A percentile compares a stretch with the other conserved stretches of the same genome.
These are phyloP conservation scores for Lepidurus packardi DNA, from an alignment of 1,140 invertebrate genomes.

Conservation along the genomic window DNA sequence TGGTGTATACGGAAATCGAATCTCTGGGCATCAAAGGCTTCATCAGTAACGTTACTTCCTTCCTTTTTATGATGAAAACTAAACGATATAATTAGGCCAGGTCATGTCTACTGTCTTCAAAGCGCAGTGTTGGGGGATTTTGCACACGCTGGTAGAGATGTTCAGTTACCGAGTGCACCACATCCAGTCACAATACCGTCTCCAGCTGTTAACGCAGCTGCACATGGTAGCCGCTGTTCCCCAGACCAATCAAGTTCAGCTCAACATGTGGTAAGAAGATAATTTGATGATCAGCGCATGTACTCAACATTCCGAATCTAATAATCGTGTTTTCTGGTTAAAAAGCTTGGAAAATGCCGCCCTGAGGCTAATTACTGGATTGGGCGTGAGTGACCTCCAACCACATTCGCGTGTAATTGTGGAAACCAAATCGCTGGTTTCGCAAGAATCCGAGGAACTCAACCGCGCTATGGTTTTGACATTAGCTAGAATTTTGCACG, in stretches of 20 bases:
- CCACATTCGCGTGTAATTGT: constrained; percentile 78
- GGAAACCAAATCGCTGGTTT: constrained; percentile 82
- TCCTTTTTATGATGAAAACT: constrained; percentile 34
- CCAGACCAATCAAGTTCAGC: constrained; percentile 89
- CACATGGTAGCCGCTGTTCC: constrained; percentile 80
- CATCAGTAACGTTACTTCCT: constrained; percentile 63
- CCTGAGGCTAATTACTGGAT: constrained; percentile 78
- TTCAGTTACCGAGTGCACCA: constrained; percentile 93
- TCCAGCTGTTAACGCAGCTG: constrained; percentile 82
- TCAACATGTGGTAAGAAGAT: constrained; percentile 71
- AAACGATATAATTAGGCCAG: constrained; percentile 57
- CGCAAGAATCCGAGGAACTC: constrained; percentile 88
- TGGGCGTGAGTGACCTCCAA: constrained; percentile 86
- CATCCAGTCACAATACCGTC: constrained; percentile 88
- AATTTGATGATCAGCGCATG: neutral
- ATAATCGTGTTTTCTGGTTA: constrained; percentile 31
- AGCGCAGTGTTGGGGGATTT: constrained; percentile 85
- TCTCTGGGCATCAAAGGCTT: constrained; percentile 94
- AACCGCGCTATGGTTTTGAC: constrained; percentile 87
- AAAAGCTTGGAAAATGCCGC: constrained; percentile 87
- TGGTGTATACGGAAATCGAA: constrained; percentile 96
- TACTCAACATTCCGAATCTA: constrained; percentile 22
- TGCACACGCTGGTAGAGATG: constrained; percentile 93
- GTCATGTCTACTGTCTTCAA: constrained; percentile 74
- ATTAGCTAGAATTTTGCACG: constrained; percentile 86